These are phyloP conservation scores for Albula goreensis DNA, from an alignment of 2,113 vertebrate genomes.

Conservation along the genomic window DNA sequence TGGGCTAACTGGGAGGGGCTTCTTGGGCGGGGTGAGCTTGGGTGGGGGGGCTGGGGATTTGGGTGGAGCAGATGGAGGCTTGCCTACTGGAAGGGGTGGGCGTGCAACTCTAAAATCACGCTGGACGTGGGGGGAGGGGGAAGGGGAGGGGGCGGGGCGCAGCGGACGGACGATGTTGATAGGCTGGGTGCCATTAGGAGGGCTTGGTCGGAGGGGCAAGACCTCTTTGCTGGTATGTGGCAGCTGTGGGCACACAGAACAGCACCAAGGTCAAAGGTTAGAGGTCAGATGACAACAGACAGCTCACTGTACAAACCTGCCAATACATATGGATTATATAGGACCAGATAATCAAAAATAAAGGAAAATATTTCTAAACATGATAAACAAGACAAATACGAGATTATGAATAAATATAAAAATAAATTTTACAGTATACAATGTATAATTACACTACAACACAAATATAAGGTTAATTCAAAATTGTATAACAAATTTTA, in stretches of 20 bases:
- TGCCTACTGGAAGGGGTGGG: conserved; percentile 60
- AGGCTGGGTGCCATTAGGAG: conserved; percentile 66
- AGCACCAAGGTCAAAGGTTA: background rate
- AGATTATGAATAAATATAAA: too few relatives aligned
- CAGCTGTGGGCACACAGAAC: background rate
- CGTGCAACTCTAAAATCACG: conserved; percentile 60
- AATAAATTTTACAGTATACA: too few relatives aligned
- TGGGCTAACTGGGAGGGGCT: conserved; percentile 79
- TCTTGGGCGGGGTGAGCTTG: conserved; percentile 77
- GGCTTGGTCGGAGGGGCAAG: conserved; percentile 57
- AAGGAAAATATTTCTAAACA: background rate
- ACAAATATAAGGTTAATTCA: too few relatives aligned
- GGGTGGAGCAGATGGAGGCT: conserved; percentile 48
- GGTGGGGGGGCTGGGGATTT: conserved; percentile 54
- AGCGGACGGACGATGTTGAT: conserved; percentile 80
- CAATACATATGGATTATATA: background rate
- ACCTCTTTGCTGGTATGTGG: conserved; percentile 70
- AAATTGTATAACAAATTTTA: background rate
- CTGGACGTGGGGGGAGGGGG: background rate
- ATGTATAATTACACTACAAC: too few relatives aligned
- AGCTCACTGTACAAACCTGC: background rate
- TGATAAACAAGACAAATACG: background rate
- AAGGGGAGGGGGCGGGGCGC: conserved; percentile 50
- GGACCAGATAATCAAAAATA: background rate
- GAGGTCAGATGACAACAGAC: background rate